These are phyloP conservation scores for Ladona fulva DNA, from an alignment of 1,140 invertebrate species.

Conservation along the genomic window DNA sequence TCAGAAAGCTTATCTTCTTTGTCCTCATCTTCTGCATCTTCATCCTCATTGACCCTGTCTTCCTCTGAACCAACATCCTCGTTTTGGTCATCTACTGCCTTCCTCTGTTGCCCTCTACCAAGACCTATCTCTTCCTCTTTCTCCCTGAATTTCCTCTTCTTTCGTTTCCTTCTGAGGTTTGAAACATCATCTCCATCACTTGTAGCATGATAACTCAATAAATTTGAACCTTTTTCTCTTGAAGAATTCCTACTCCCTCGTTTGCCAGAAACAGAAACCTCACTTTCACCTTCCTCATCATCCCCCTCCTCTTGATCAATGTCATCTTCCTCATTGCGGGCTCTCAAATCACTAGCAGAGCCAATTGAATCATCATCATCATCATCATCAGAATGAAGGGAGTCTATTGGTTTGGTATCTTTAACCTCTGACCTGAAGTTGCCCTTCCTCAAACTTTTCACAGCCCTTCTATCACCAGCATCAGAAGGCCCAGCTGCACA, in stretches of 20 bases:
- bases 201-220: conserved; percentile 10
- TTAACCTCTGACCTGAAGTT: conserved; percentile 19
- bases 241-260: neutral
- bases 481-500: conserved; percentile 19
- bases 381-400: conserved; percentile 32
- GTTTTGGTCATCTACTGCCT: neutral
- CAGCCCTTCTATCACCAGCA: neutral
- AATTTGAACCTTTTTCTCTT: neutral
- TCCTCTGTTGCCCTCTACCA: conserved; percentile 38
- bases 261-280: neutral
- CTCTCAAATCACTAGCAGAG: conserved; percentile 59
- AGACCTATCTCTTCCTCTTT: conserved; percentile 25
- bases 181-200: neutral
- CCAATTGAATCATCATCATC: conserved; percentile 55
- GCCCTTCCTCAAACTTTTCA: neutral
- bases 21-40: conserved; percentile 34
- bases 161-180: conserved; percentile 20
- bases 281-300: conserved; percentile 21
- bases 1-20: conserved; percentile 23
- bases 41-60: conserved; percentile 28
- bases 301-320: conserved; percentile 32
- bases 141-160: conserved; percentile 34
- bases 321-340: conserved; percentile 38
- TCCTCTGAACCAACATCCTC: conserved; percentile 11
- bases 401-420: conserved; percentile 25